A percentile compares a stretch with the other conserved stretches of the same genome.
Evolutionary conservation across 2,888 invertebrate species (phyloP).

Genomic region (Drosophila atroscutellata): DNA sequence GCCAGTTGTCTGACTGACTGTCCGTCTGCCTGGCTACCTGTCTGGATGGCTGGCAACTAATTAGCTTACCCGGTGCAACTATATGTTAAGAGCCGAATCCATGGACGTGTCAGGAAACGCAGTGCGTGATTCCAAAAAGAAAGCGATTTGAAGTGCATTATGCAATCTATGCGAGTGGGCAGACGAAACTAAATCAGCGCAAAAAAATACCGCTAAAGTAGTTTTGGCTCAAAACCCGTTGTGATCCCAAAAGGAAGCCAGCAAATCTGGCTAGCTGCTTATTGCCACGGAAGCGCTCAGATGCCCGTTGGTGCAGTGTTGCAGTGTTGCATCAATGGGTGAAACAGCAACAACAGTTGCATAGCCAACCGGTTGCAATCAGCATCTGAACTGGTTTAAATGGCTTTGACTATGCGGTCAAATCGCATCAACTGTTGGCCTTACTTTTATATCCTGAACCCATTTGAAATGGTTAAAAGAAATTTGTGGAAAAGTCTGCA

Average conservation of each 20-base stretch:
- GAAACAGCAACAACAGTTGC: conserved; percentile 30
- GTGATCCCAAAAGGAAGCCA: conserved; percentile 43
- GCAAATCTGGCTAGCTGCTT: conserved; percentile 42
- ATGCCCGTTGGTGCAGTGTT: conserved; percentile 6
- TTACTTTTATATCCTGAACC: conserved; percentile 30
- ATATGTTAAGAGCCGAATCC: conserved; percentile 10
- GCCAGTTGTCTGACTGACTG: conserved; percentile 19
- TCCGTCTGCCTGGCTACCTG: neutral
- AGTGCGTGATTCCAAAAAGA: conserved; percentile 57
- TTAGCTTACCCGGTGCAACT: conserved; percentile 26
- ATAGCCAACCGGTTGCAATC: conserved; percentile 18
- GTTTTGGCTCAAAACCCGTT: conserved; percentile 38
- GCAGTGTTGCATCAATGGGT: conserved; percentile 47
- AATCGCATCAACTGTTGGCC: conserved; percentile 49
- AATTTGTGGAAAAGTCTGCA: neutral
- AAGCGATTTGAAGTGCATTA: conserved; percentile 47
- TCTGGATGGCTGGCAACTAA: conserved; percentile 32
- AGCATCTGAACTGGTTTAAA: conserved; percentile 68
- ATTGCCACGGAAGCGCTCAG: conserved; percentile 68
- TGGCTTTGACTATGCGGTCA: conserved; percentile 45
- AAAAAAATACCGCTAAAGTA: conserved; percentile 15
- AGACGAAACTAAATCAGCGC: conserved; percentile 74
- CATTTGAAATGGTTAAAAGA: neutral
- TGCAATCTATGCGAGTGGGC: conserved; percentile 53
- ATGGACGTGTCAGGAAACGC: conserved; percentile 56